Evolutionary conservation across 2,888 invertebrate genomes (phyloP).

Genomic region (Adineta ricciae): DNA sequence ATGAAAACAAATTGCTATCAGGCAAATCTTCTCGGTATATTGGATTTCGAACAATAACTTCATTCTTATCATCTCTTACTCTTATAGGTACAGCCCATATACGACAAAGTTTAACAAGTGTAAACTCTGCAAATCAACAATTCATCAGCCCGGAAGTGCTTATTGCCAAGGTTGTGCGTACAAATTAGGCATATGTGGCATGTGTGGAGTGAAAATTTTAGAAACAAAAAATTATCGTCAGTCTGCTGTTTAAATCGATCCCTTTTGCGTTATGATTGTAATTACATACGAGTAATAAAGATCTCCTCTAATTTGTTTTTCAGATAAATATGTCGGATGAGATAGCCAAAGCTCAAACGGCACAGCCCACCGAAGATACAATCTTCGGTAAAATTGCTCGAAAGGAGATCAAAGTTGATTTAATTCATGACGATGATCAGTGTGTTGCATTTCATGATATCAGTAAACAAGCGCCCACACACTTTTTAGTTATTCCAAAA

Average conservation of each 20-base stretch:
- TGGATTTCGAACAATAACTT: too few species aligned
- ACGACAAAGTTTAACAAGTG: constrained; percentile 48
- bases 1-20: constrained; percentile 30
- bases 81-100: constrained; percentile 56
- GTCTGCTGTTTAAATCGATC: constrained; percentile 22
- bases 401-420: constrained; percentile 82
- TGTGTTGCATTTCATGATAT: constrained; percentile 88
- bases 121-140: constrained; percentile 78
- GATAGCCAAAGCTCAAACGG: constrained; percentile 24
- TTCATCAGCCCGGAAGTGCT: constrained; percentile 87
- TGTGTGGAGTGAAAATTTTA: constrained; percentile 91
- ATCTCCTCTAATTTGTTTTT: background rate
- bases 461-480: constrained; percentile 80
- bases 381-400: constrained; percentile 88
- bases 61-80: too few species aligned
- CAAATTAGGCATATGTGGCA: constrained; percentile 92
- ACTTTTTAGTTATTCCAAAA: constrained; percentile 84
- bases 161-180: constrained; percentile 93
- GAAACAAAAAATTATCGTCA: constrained; percentile 73
- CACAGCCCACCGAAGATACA: constrained; percentile 53
- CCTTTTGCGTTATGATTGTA: too few species aligned
- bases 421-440: constrained; percentile 87
- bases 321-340: constrained; percentile 29
- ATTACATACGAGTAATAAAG: too few species aligned
- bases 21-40: constrained; percentile 26